phyloP scores from a whole-genome alignment of 1,140 invertebrate genomes.

The Pseudachorutes palmiensis region DNA sequence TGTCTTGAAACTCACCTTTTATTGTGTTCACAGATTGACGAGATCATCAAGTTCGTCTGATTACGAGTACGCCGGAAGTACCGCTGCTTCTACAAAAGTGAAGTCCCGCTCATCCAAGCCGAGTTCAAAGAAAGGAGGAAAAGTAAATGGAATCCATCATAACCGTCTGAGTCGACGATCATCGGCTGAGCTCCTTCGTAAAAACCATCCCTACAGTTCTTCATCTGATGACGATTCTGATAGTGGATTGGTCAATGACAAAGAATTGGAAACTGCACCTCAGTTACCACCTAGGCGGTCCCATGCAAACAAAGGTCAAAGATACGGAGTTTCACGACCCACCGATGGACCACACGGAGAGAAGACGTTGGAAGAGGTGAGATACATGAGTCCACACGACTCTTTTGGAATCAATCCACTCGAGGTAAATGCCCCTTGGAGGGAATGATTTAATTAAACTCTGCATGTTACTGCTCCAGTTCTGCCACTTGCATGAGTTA shows the following conservation, averaged over 20 bases:
- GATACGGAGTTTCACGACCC: slow-evolving; percentile 40
- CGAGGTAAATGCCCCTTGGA: slow-evolving; percentile 15
- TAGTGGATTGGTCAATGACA: slow-evolving; percentile 41
- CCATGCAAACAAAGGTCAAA: slow-evolving; percentile 28
- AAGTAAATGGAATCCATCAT: slow-evolving; percentile 14
- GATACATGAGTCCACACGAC: slow-evolving; percentile 18
- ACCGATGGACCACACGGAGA: slow-evolving; percentile 38
- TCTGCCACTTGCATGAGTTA: background rate
- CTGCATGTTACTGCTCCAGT: background rate
- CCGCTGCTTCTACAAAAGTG: slow-evolving; percentile 20
- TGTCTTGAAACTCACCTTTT: background rate
- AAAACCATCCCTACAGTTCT: slow-evolving; percentile 40
- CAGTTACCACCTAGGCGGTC: slow-evolving; percentile 30
- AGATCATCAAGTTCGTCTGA: slow-evolving; percentile 35
- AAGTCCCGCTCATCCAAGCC: slow-evolving; percentile 25
- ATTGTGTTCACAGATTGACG: slow-evolving; percentile 31
- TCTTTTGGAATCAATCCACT: slow-evolving; percentile 22
- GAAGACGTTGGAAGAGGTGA: slow-evolving; percentile 37
- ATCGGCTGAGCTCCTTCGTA: slow-evolving; percentile 39
- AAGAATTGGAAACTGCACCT: slow-evolving; percentile 42
- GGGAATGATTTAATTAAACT: background rate
- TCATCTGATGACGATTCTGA: slow-evolving; percentile 42
- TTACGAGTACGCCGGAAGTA: slow-evolving; percentile 28
- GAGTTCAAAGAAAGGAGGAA: background rate
- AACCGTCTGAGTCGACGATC: slow-evolving; percentile 41